phyloP scores from a whole-genome alignment of 2,797 vertebrate species.

The Cephalopachus bancanus region DNA sequence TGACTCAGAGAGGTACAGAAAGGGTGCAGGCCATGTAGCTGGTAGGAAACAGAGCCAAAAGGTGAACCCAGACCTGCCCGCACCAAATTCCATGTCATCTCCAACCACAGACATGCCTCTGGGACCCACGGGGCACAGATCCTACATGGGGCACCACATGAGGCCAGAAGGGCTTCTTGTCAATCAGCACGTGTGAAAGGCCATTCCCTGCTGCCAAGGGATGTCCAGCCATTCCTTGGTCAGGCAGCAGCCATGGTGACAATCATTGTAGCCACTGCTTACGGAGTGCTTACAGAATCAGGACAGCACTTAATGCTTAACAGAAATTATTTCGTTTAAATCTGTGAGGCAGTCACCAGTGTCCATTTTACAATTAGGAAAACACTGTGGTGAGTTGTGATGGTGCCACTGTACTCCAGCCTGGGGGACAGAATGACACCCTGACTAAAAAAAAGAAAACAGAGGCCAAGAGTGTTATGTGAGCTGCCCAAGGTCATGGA shows the following conservation, averaged over 20 bases:
- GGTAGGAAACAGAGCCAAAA: background rate
- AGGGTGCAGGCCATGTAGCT: background rate
- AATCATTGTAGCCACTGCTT: background rate
- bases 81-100: background rate
- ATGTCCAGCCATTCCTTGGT: accelerated
- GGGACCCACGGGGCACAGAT: accelerated
- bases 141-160: accelerated
- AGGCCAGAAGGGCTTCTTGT: background rate
- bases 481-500: background rate
- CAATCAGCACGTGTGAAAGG: background rate
- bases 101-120: too few relatives aligned
- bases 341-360: background rate
- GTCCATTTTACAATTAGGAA: background rate
- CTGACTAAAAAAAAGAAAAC: background rate
- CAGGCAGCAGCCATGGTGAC: background rate
- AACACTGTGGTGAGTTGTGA: background rate
- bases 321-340: background rate
- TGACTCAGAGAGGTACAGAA: background rate
- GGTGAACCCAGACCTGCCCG: background rate
- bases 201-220: background rate
- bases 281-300: background rate
- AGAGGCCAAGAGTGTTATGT: background rate
- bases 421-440: too few relatives aligned
- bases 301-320: background rate
- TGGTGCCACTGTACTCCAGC: too few relatives aligned